These are phyloP conservation scores for Hydrophis major DNA, from an alignment of 2,797 vertebrate species.

Conservation along the genomic window DNA sequence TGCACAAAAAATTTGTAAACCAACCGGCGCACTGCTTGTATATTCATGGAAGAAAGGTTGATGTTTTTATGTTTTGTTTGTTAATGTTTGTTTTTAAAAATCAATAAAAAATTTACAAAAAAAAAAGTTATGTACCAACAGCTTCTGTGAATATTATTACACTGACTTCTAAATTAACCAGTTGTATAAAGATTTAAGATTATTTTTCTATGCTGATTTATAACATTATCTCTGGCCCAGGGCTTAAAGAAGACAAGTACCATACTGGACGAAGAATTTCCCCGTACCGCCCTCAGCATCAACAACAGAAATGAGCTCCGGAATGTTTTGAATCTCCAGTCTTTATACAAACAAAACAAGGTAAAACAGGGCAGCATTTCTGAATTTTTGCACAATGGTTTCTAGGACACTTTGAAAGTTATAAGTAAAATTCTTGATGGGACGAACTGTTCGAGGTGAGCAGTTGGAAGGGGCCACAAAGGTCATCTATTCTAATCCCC, in stretches of 20 bases:
- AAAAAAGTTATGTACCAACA: background rate
- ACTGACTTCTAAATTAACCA: background rate
- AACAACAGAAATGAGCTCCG: constrained; percentile 86
- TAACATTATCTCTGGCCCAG: constrained; percentile 57
- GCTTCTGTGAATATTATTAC: background rate
- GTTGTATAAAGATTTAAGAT: background rate
- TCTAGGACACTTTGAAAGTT: background rate
- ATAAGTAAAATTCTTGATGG: background rate
- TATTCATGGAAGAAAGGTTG: too few relatives aligned
- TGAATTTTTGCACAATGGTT: background rate
- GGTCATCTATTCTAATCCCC: background rate
- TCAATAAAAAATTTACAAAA: too few relatives aligned
- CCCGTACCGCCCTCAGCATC: constrained; percentile 84
- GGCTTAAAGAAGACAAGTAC: constrained; percentile 86
- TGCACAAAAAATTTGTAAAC: too few relatives aligned
- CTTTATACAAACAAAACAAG: constrained; percentile 87
- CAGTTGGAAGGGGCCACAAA: background rate
- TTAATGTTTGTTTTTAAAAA: too few relatives aligned
- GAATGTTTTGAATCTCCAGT: constrained; percentile 81
- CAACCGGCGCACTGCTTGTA: too few relatives aligned
- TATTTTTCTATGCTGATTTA: background rate
- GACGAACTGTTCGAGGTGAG: background rate
- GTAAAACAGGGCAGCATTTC: constrained; percentile 54
- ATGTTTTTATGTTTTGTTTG: too few relatives aligned
- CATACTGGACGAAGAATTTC: constrained; percentile 88